A percentile compares a stretch with the other conserved stretches of the same genome.
Conservation (phyloP, 2,888 invertebrate species). For the Endomychus coccineus region DNA sequence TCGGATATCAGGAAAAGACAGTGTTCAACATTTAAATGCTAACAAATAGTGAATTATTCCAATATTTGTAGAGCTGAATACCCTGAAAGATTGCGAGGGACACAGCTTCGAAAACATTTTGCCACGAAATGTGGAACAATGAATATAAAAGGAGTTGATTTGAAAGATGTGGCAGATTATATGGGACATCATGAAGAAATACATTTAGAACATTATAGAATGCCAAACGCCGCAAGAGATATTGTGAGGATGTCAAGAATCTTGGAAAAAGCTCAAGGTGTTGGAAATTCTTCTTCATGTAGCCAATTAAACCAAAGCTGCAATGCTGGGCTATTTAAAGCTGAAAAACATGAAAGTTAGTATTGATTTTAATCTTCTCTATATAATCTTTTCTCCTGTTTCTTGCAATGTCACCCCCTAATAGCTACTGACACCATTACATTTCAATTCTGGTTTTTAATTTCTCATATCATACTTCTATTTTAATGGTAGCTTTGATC, state of each 20-base stretch:
- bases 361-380: too few species aligned
- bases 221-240: conserved; percentile 6
- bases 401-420: too few species aligned
- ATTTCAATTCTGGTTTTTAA: too few species aligned
- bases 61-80: conserved; percentile 4
- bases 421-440: too few species aligned
- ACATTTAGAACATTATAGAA: conserved; percentile 4
- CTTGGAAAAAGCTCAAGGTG: conserved; percentile 3
- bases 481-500: too few species aligned
- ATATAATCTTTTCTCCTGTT: too few species aligned
- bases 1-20: not conserved
- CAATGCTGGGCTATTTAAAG: too few species aligned
- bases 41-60: not conserved
- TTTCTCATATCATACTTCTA: too few species aligned
- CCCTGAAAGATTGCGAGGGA: not conserved
- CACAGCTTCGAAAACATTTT: conserved; percentile 3
- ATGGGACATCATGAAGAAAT: conserved; percentile 5
- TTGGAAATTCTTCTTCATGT: not conserved
- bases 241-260: conserved; percentile 5
- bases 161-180: conserved; percentile 5
- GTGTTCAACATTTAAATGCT: not conserved
- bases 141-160: not conserved
- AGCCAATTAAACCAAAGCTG: too few species aligned
- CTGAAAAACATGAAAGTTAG: too few species aligned
- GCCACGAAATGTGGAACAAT: conserved; percentile 2